Evolutionary conservation across 1,140 invertebrate species (phyloP).

Genomic region (Luehdorfia chinensis): DNA sequence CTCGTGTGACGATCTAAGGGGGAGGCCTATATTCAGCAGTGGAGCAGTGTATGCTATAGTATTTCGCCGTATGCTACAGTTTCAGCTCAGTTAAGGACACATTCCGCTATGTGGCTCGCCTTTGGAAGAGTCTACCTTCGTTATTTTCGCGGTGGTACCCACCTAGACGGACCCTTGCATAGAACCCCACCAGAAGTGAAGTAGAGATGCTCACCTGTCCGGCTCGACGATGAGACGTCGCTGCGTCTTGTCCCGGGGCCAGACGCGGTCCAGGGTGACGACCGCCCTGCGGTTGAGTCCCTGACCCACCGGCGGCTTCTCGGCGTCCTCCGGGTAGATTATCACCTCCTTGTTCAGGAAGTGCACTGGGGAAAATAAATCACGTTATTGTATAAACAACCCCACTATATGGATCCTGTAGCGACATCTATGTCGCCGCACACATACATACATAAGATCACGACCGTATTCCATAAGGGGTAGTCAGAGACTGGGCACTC

Average conservation of each 20-base stretch:
- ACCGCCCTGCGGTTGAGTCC: slow-evolving; percentile 95
- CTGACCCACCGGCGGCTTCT: slow-evolving; percentile 87
- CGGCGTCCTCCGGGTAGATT: slow-evolving; percentile 83
- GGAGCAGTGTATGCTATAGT: no score
- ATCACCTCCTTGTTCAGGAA: slow-evolving; percentile 88
- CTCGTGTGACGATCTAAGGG: slow-evolving; percentile 95
- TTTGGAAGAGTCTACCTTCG: slow-evolving; percentile 81
- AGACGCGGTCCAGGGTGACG: slow-evolving; percentile 95
- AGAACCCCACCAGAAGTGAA: not conserved
- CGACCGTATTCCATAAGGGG: no score
- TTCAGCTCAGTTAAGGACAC: no score
- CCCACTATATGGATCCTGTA: no score
- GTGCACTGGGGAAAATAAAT: slow-evolving; percentile 75
- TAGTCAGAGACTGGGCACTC: no score
- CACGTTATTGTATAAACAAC: slow-evolving; percentile 1
- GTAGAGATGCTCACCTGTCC: slow-evolving; percentile 68
- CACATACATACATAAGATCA: no score
- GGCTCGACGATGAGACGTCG: slow-evolving; percentile 89
- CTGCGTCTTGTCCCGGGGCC: slow-evolving; percentile 93
- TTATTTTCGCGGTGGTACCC: slow-evolving; percentile 77
- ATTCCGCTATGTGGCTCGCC: slow-evolving; percentile 93
- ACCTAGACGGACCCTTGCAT: no score
- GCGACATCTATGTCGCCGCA: no score
- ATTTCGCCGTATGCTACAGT: no score
- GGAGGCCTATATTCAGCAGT: no score